A percentile compares a stretch with the other conserved stretches of the same genome.
These are phyloP conservation scores for Alentia gelatinosa DNA, from an alignment of 2,888 invertebrate genomes.

Conservation along the genomic window DNA sequence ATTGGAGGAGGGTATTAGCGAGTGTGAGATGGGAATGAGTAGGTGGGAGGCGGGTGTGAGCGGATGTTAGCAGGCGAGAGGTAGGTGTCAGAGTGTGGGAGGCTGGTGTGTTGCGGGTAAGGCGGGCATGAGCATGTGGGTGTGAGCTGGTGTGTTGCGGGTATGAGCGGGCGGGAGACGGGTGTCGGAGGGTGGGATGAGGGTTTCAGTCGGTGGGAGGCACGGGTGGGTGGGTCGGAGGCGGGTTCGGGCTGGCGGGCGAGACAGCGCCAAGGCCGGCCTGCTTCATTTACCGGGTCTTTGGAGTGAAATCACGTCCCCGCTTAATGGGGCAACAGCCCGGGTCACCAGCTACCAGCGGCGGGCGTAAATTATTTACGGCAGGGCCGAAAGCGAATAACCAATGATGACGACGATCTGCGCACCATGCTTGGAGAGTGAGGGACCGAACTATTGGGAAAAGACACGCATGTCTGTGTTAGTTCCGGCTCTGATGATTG, in stretches of 20 bases:
- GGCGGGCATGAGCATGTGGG: not conserved
- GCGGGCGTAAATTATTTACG: constrained; percentile 44
- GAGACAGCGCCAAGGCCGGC: not conserved
- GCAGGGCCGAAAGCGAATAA: not conserved
- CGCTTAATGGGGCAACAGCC: constrained; percentile 19
- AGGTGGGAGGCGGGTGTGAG: not conserved
- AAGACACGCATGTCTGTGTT: too few relatives aligned
- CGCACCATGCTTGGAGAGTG: not conserved
- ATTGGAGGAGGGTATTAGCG: not conserved
- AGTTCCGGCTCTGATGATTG: too few relatives aligned
- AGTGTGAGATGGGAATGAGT: not conserved
- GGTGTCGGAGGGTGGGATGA: not conserved
- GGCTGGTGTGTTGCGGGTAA: not conserved
- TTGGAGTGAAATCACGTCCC: constrained; percentile 43
- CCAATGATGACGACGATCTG: constrained; percentile 22
- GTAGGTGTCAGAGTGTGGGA: not conserved
- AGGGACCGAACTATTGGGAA: not conserved
- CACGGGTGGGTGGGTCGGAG: not conserved
- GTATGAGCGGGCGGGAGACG: not conserved
- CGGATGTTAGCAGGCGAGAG: not conserved
- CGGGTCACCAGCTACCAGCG: not conserved
- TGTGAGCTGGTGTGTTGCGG: not conserved
- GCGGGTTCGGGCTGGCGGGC: not conserved
- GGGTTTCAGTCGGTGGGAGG: not conserved
- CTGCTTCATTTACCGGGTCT: constrained; percentile 17